A percentile compares a stretch with the other conserved stretches of the same genome.
Evolutionary conservation across 2,797 vertebrate genomes (phyloP).

Genomic region (Malacoraja senta): DNA sequence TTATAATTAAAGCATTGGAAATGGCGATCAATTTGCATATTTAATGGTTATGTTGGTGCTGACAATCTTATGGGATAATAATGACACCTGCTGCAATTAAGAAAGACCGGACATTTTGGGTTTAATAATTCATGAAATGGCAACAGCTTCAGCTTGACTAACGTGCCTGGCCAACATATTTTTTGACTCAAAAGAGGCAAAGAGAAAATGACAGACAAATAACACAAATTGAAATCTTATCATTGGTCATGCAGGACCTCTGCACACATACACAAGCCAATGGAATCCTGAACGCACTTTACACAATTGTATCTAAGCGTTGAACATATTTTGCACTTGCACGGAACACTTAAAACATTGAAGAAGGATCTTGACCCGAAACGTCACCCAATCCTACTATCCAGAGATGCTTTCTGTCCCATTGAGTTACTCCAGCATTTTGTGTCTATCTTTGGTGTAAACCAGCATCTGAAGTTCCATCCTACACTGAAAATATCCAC

Average conservation of each 20-base stretch:
- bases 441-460: no score
- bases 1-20: slow-evolving; percentile 14
- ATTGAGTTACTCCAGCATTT: no score
- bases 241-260: no score
- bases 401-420: no score
- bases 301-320: not conserved
- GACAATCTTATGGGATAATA: slow-evolving; percentile 16
- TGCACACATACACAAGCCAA: not conserved
- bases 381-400: no score
- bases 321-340: not conserved
- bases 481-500: no score
- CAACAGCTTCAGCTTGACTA: not conserved
- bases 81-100: not conserved
- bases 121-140: slow-evolving; percentile 16
- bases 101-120: not conserved
- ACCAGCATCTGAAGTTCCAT: no score
- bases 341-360: not conserved
- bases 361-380: no score
- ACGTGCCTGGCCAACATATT: not conserved
- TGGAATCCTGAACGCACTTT: not conserved
- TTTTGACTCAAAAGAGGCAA: not conserved
- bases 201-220: not conserved
- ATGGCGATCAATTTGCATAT: slow-evolving; percentile 21
- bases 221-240: not conserved
- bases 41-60: slow-evolving; percentile 14